Evolutionary conservation across 1,140 invertebrate species (phyloP).

Genomic region (Drosophila eugracilis): DNA sequence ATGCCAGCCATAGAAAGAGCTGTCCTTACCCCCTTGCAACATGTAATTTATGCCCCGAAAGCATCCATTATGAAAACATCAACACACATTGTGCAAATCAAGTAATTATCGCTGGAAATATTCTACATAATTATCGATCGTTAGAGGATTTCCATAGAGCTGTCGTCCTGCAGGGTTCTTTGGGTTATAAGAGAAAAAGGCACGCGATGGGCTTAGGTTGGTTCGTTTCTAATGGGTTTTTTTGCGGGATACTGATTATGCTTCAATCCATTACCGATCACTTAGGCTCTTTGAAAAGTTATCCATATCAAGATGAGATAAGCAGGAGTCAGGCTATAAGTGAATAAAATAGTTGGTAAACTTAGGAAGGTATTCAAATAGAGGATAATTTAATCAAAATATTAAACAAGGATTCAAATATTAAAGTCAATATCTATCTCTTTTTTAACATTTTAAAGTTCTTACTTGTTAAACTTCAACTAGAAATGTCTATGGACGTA

Average conservation of each 20-base stretch:
- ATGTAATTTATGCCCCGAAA: constrained; percentile 69
- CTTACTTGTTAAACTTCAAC: too few species aligned
- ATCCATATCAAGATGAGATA: constrained; percentile 15
- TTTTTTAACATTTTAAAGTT: too few species aligned
- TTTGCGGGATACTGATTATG: constrained; percentile 16
- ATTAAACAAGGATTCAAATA: too few species aligned
- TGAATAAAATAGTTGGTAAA: background rate
- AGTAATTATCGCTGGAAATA: constrained; percentile 74
- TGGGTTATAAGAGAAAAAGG: constrained; percentile 21
- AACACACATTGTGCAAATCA: constrained; percentile 80
- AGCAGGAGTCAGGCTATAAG: background rate
- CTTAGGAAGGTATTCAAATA: background rate
- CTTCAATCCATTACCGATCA: constrained; percentile 37
- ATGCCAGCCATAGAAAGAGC: constrained; percentile 22
- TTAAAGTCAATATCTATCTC: too few species aligned
- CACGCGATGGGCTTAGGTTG: constrained; percentile 34
- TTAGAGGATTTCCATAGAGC: constrained; percentile 47
- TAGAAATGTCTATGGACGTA: too few species aligned
- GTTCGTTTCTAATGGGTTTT: constrained; percentile 21
- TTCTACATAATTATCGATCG: constrained; percentile 74
- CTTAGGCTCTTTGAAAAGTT: constrained; percentile 17
- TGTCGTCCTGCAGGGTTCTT: background rate
- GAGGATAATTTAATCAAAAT: too few species aligned
- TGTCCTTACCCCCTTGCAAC: constrained; percentile 31
- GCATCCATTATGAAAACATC: constrained; percentile 78